Evolutionary conservation across 2,888 invertebrate species (phyloP).

Genomic region (Cynaeus angustus): DNA sequence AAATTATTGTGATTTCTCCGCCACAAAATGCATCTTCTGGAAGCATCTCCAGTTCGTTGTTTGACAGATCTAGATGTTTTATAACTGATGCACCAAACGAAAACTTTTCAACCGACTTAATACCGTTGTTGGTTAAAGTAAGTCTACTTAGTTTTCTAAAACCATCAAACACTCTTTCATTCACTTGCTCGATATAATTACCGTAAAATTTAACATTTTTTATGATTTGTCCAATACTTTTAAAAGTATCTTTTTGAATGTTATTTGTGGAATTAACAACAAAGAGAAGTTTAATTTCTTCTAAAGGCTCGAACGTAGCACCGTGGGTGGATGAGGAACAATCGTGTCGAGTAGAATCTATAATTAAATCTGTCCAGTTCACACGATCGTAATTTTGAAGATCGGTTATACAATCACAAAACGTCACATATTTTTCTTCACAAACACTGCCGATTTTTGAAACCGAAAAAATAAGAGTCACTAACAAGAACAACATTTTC

Average conservation of each 20-base stretch:
- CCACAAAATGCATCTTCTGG: conserved; percentile 8
- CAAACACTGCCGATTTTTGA: neutral
- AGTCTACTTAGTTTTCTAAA: conserved; percentile 16
- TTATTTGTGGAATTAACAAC: conserved; percentile 2
- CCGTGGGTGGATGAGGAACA: conserved; percentile 10
- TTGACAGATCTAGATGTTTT: conserved; percentile 24
- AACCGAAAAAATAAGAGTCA: no score
- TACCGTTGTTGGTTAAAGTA: conserved; percentile 19
- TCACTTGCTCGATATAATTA: conserved; percentile 3
- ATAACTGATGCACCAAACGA: conserved; percentile 15
- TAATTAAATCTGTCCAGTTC: conserved; percentile 25
- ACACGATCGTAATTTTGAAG: neutral
- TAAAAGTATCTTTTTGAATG: neutral
- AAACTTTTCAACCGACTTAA: conserved; percentile 11
- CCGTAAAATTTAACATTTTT: conserved; percentile 25
- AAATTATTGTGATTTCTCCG: conserved; percentile 10
- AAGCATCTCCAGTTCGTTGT: conserved; percentile 19
- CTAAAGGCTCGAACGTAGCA: conserved; percentile 1
- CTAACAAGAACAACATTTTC: no score
- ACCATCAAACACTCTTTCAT: neutral
- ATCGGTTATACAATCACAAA: conserved; percentile 30
- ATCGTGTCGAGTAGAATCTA: neutral
- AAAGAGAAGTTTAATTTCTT: conserved; percentile 23
- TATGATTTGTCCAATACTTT: conserved; percentile 20
- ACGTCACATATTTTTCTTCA: conserved; percentile 14